Percentiles rank a stretch among this genome's conserved stretches.
These are phyloP conservation scores for Trichoplusia ni DNA, from an alignment of 1,140 invertebrate species.

Conservation along the genomic window DNA sequence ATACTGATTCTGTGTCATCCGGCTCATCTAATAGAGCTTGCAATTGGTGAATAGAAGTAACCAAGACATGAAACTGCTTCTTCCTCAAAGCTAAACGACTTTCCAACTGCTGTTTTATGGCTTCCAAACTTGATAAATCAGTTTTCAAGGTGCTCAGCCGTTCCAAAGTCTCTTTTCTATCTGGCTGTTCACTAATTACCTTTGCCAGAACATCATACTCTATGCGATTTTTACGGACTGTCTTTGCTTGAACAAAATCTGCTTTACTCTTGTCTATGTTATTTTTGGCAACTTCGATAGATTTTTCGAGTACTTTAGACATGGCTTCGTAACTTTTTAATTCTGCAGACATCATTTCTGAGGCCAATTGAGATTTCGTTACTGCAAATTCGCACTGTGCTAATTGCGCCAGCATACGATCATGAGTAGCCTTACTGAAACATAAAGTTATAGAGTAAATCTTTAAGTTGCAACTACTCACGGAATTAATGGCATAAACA, in stretches of 20 bases:
- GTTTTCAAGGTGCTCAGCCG: conserved; percentile 88
- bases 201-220: conserved; percentile 96
- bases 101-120: conserved; percentile 87
- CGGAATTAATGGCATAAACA: neutral
- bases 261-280: conserved; percentile 89
- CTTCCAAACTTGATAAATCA: conserved; percentile 86
- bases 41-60: conserved; percentile 90
- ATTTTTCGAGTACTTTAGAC: conserved; percentile 88
- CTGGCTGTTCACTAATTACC: conserved; percentile 94
- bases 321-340: conserved; percentile 92
- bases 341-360: conserved; percentile 92
- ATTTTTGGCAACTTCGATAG: conserved; percentile 88
- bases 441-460: neutral
- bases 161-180: conserved; percentile 91
- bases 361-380: conserved; percentile 90
- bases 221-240: conserved; percentile 92
- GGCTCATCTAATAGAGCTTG: conserved; percentile 87
- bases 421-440: conserved; percentile 85
- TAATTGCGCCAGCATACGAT: conserved; percentile 91
- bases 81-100: conserved; percentile 90
- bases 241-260: conserved; percentile 90
- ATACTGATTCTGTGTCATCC: conserved; percentile 83
- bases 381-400: conserved; percentile 94
- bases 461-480: neutral
- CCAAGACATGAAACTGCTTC: conserved; percentile 94